phyloP scores from a whole-genome alignment of 2,888 invertebrate species.

The Phasia obesa region DNA sequence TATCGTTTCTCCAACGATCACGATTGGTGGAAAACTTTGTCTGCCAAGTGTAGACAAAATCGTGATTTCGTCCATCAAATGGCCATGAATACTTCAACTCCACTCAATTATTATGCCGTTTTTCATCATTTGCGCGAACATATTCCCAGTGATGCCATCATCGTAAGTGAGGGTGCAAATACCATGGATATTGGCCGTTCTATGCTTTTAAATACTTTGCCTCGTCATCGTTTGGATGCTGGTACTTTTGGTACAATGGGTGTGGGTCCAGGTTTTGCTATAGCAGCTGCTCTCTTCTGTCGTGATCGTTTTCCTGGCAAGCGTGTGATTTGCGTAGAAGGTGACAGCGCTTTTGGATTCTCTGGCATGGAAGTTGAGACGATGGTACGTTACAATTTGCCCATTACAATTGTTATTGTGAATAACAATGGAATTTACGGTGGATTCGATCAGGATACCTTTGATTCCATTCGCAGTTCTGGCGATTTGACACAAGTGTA shows the following conservation, averaged over 20 bases:
- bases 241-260: constrained; percentile 99
- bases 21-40: constrained; percentile 91
- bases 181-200: constrained; percentile 99
- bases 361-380: constrained; percentile 99
- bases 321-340: constrained; percentile 95
- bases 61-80: constrained; percentile 86
- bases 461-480: constrained; percentile 86
- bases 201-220: constrained; percentile 91
- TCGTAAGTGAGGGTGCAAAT: constrained; percentile 98
- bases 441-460: constrained; percentile 91
- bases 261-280: constrained; percentile 94
- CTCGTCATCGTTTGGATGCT: constrained; percentile 95
- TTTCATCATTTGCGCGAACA: constrained; percentile 91
- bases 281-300: constrained; percentile 95
- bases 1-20: constrained; percentile 84
- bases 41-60: constrained; percentile 89
- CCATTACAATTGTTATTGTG: constrained; percentile 93
- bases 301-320: constrained; percentile 91
- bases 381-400: constrained; percentile 95
- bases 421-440: constrained; percentile 98
- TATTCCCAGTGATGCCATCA: constrained; percentile 92
- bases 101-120: constrained; percentile 96
- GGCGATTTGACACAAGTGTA: constrained; percentile 91
- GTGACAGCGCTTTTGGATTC: constrained; percentile 99
- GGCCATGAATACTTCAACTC: constrained; percentile 87